Conservation (phyloP, 1,140 invertebrate species). For the Drosophila paulistorum region DNA sequence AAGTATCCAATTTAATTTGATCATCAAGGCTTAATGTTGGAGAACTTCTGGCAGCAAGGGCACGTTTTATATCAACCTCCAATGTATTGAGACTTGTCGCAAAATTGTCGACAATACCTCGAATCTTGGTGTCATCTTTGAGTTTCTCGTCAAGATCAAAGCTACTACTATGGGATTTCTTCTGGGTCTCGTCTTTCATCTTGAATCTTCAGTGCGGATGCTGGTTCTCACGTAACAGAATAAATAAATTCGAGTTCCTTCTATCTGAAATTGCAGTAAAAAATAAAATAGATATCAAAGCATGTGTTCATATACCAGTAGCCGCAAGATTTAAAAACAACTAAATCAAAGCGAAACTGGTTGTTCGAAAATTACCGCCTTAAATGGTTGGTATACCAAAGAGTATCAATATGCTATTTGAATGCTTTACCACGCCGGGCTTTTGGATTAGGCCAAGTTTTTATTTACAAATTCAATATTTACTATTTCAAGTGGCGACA, state of each 20-base stretch:
- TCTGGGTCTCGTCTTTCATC: background rate
- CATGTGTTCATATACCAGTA: background rate
- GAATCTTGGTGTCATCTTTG: slow-evolving; percentile 23
- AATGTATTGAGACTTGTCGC: slow-evolving; percentile 31
- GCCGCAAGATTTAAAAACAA: too few relatives aligned
- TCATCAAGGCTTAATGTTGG: slow-evolving; percentile 28
- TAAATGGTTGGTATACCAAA: background rate
- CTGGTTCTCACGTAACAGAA: background rate
- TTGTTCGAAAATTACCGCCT: too few relatives aligned
- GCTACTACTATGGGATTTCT: background rate
- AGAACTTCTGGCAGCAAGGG: slow-evolving; percentile 3
- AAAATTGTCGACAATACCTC: slow-evolving; percentile 33
- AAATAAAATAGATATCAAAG: background rate
- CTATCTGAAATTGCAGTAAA: background rate
- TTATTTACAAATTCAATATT: background rate
- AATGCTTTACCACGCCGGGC: background rate
- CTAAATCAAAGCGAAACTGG: too few relatives aligned
- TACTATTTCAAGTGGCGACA: too few relatives aligned
- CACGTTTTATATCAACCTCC: slow-evolving; percentile 42
- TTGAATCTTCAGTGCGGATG: background rate
- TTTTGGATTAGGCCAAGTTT: background rate
- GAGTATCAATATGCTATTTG: background rate
- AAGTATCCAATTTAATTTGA: slow-evolving; percentile 59
- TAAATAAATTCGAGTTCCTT: background rate
- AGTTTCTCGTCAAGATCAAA: background rate